phyloP scores from a whole-genome alignment of 2,888 invertebrate species.

The Heliconius ismenius region DNA sequence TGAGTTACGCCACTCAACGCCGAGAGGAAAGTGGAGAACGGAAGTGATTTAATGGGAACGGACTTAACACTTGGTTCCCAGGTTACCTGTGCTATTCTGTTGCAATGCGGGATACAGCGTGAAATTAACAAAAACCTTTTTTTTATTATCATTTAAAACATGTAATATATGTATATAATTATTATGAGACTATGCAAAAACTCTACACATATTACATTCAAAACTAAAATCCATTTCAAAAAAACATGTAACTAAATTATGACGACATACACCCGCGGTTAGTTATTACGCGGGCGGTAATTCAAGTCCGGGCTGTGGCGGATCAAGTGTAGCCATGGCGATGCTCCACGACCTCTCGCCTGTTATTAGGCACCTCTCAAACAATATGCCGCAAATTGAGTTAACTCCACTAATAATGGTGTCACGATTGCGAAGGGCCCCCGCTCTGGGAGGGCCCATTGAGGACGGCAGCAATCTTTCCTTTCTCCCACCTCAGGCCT shows the following conservation, averaged over 20 bases:
- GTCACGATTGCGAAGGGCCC: slow-evolving; percentile 71
- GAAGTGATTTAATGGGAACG: too few species aligned
- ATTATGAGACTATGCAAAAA: too few species aligned
- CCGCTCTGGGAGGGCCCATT: slow-evolving; percentile 65
- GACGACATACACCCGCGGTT: slow-evolving; percentile 45
- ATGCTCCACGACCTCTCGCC: slow-evolving; percentile 70
- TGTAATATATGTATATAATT: too few species aligned
- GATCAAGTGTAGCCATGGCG: slow-evolving; percentile 73
- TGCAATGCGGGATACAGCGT: too few species aligned
- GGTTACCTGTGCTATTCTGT: too few species aligned
- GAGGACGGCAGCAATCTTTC: slow-evolving; percentile 71
- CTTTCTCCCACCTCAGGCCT: slow-evolving; percentile 53
- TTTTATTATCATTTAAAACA: too few species aligned
- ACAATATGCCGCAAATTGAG: slow-evolving; percentile 82
- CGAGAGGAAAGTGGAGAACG: too few species aligned
- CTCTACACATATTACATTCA: neutral
- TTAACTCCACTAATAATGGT: slow-evolving; percentile 80
- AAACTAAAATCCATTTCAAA: neutral
- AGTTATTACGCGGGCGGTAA: slow-evolving; percentile 50
- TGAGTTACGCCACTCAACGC: too few species aligned
- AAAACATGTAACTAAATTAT: neutral
- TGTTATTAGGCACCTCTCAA: slow-evolving; percentile 80
- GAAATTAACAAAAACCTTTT: too few species aligned
- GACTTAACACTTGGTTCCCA: too few species aligned
- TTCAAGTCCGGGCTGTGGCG: slow-evolving; percentile 50